Evolutionary conservation across 2,113 vertebrate genomes (phyloP).

Genomic region (Trogon surrucura): DNA sequence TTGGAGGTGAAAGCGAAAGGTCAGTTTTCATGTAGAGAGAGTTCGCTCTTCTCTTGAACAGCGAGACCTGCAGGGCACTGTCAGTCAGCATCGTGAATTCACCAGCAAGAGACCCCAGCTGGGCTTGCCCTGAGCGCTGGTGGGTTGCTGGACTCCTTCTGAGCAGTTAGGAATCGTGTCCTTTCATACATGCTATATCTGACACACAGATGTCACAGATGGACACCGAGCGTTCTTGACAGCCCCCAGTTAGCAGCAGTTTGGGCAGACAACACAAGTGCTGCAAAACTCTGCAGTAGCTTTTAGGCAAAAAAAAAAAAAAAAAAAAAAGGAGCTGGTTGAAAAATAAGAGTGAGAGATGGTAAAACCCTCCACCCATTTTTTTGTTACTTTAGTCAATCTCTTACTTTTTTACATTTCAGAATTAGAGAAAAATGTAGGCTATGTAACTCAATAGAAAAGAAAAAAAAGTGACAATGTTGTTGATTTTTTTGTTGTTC

Average conservation of each 20-base stretch:
- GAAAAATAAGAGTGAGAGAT: background rate
- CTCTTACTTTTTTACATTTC: background rate
- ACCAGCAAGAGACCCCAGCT: background rate
- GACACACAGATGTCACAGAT: constrained; percentile 1
- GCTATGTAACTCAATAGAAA: background rate
- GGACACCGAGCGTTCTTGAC: background rate
- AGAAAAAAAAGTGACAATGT: background rate
- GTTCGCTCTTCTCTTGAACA: background rate
- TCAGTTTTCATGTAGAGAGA: background rate
- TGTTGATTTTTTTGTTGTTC: background rate
- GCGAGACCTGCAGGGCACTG: background rate
- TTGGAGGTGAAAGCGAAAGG: background rate
- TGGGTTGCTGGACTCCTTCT: background rate
- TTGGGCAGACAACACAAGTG: background rate
- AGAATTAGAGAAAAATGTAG: background rate
- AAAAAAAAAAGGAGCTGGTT: background rate
- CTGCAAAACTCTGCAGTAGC: background rate
- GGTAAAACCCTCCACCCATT: background rate
- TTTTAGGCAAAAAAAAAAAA: background rate
- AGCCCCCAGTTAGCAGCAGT: background rate
- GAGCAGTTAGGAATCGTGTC: background rate
- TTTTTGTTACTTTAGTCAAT: background rate
- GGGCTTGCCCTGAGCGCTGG: constrained; percentile 5
- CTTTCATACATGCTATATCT: background rate
- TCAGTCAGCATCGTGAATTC: background rate